phyloP scores from a whole-genome alignment of 2,113 vertebrate species.

The Strix uralensis region DNA sequence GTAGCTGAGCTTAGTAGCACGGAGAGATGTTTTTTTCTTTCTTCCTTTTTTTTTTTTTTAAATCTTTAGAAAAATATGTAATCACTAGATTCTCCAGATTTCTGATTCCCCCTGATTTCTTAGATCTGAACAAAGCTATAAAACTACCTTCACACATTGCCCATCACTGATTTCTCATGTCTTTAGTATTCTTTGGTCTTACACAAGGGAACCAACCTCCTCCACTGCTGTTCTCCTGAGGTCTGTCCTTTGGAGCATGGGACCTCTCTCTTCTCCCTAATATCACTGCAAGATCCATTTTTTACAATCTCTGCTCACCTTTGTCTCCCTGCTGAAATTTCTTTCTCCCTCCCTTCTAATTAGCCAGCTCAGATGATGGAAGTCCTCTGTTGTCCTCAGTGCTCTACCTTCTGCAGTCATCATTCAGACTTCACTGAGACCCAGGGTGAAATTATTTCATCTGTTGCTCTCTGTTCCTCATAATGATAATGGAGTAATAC shows the following conservation, averaged over 20 bases:
- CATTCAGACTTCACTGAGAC: neutral
- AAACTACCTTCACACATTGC: neutral
- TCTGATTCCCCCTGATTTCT: neutral
- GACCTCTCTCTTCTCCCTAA: neutral
- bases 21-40: accelerated
- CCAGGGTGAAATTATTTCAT: neutral
- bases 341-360: neutral
- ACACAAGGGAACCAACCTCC: neutral
- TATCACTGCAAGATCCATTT: neutral
- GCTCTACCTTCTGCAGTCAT: neutral
- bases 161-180: neutral
- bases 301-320: constrained; percentile 9
- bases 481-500: neutral
- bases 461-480: neutral
- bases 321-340: neutral
- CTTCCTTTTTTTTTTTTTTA: accelerated
- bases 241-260: neutral
- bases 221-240: neutral
- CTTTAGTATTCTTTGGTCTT: neutral
- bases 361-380: neutral
- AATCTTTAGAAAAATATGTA: neutral
- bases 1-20: neutral
- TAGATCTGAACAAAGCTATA: neutral
- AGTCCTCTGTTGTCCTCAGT: neutral
- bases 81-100: neutral